Base-by-base conservation (phyloP, 1,140 invertebrate genomes). In the Riptortus pedestris region DNA sequence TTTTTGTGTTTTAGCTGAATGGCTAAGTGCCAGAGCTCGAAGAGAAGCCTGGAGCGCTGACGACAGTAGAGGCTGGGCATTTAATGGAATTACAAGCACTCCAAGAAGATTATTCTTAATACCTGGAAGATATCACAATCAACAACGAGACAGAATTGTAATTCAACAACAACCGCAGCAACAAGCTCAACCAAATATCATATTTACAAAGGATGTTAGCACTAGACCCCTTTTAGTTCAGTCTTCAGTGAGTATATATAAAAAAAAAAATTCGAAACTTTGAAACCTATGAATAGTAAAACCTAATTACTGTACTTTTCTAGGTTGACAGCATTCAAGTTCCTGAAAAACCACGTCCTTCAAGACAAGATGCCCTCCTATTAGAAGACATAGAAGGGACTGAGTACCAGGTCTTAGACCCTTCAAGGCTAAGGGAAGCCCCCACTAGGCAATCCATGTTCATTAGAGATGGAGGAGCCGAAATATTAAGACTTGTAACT, bases 391-490 rank as follows among this genome's bases (percentile, higher is more conserved):
- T 78, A n/a, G 78, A 77, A 1, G 74, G 73, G 2, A 66, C 64
- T 5, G 70, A 71, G 33, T 69, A 67, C 38, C 58, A 66, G 31
- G 52, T 69, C n/a, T 47, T 71, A 27, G 70, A 71, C 33, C 67
- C 70, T 11, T 65, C 66, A 22, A 63, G 69, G 43, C 28, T 71
- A 26, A 74, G 75, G 48, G 80, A 80, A 60, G 64, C 66, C 11
- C 66, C 52, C 18, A 66, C 43, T 5, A 65, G 70, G 28, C 67
- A 88, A 68, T 84, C 86, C 68, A 81, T 83, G 68, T 90, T 86
- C 70, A 87, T 87, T 24, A 82, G 87, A 69, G 87, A 90, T 70
- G 88, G 88, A 0, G 88, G 89, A 69, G 84, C 87, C 0, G 88
- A 90, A 76, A 87, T 91, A 58, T 74, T 91, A 48, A 77, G 87